Conservation (phyloP, 2,797 vertebrate genomes). For the Chelidonichthys spinosus region DNA sequence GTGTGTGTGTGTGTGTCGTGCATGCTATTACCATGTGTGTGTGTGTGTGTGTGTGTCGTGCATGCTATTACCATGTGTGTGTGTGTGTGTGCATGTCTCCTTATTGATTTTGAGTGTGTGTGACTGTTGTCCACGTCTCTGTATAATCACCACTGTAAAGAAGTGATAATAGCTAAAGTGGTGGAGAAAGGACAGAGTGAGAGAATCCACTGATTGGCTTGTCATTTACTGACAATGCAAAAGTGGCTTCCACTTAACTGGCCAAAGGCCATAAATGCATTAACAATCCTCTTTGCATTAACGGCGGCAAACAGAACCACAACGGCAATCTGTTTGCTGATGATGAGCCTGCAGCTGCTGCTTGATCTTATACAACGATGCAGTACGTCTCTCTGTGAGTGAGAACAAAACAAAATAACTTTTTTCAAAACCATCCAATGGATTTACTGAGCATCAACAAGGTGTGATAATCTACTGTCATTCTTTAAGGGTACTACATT, state of each 20-base stretch:
- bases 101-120: too few species aligned
- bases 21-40: too few species aligned
- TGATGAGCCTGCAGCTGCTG: conserved; percentile 46
- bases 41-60: too few species aligned
- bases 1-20: too few species aligned
- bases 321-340: conserved; percentile 62
- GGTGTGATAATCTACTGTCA: too few species aligned
- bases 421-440: too few species aligned
- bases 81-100: too few species aligned
- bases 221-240: conserved; percentile 60
- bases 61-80: too few species aligned
- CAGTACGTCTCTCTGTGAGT: not conserved
- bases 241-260: conserved; percentile 73
- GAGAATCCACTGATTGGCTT: conserved; percentile 63
- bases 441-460: too few species aligned
- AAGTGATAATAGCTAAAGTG: conserved; percentile 41
- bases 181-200: conserved; percentile 35
- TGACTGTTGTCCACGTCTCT: conserved; percentile 16
- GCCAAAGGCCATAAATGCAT: conserved; percentile 78
- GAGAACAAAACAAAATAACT: not conserved
- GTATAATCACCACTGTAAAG: conserved; percentile 36
- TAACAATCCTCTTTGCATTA: conserved; percentile 78
- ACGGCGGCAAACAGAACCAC: conserved; percentile 69
- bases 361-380: conserved; percentile 9
- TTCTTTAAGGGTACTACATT: too few species aligned